These are phyloP conservation scores for Brotula barbata DNA, from an alignment of 2,797 vertebrate species.

Conservation along the genomic window DNA sequence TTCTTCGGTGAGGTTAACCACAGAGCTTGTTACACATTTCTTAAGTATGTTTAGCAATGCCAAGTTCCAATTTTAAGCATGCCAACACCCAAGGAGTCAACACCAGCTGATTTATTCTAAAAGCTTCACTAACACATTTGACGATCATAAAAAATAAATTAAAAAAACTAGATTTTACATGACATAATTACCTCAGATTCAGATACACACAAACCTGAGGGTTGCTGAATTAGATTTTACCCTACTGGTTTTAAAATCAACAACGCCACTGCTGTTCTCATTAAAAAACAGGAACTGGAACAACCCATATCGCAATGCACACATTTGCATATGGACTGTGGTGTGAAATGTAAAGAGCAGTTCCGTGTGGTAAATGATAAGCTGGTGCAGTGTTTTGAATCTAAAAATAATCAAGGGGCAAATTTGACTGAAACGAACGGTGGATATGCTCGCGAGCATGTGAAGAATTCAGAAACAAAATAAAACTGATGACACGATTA, in stretches of 20 bases:
- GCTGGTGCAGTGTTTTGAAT: not conserved
- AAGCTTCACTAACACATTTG: constrained; percentile 5
- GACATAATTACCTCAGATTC: constrained; percentile 16
- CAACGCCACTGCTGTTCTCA: not conserved
- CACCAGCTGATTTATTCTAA: not conserved
- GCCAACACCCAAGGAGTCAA: not conserved
- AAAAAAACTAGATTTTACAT: constrained; percentile 19
- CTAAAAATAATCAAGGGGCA: too few relatives aligned
- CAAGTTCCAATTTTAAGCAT: not conserved
- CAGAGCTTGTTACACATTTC: constrained; percentile 36
- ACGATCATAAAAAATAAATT: too few relatives aligned
- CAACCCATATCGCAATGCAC: constrained; percentile 22
- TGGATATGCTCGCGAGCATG: not conserved
- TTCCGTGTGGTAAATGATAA: not conserved
- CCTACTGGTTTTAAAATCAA: constrained; percentile 1
- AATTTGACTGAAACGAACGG: too few relatives aligned
- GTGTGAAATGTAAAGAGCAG: constrained; percentile 38
- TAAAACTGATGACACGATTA: constrained; percentile 8
- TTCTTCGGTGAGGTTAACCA: constrained; percentile 23
- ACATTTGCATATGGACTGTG: constrained; percentile 52
- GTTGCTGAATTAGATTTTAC: not conserved
- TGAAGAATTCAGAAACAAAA: not conserved
- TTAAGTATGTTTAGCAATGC: constrained; percentile 40
- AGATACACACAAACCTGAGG: not conserved
- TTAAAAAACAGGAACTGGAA: constrained; percentile 44